Conservation (phyloP, 92 coral and sea anemone species). For the Palythoa caribaeorum region DNA sequence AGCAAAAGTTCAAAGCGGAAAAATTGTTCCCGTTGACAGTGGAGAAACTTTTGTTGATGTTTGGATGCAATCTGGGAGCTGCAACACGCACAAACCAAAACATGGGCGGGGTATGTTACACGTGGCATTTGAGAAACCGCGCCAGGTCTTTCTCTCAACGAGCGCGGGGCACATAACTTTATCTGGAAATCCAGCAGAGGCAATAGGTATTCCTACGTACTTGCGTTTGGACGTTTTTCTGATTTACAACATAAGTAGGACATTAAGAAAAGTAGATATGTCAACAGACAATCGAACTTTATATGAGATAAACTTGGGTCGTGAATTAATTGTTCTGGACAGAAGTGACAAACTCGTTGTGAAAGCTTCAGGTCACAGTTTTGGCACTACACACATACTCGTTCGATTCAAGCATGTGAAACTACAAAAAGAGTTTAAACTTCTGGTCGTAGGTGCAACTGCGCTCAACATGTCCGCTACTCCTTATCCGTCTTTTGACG, state of each 20-base stretch:
- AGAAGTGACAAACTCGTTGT: slow-evolving; percentile 14
- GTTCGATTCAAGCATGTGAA: slow-evolving; percentile 50
- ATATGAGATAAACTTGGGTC: slow-evolving; percentile 19
- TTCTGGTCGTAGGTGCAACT: slow-evolving; percentile 42
- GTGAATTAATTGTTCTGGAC: not conserved
- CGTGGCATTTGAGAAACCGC: slow-evolving; percentile 54
- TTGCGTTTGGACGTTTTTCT: slow-evolving; percentile 41
- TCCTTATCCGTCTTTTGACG: slow-evolving; percentile 51
- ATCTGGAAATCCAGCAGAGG: slow-evolving; percentile 53
- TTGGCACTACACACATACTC: slow-evolving; percentile 37
- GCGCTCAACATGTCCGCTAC: slow-evolving; percentile 35
- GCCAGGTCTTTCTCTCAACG: slow-evolving; percentile 1
- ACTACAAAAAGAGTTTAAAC: slow-evolving; percentile 5
- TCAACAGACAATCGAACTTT: slow-evolving; percentile 50
- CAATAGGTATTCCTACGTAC: slow-evolving; percentile 28
- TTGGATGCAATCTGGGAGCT: slow-evolving; percentile 56
- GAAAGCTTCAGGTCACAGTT: slow-evolving; percentile 45
- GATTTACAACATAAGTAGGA: slow-evolving; percentile 53
- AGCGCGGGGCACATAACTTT: slow-evolving; percentile 36
- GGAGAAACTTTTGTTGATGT: slow-evolving; percentile 39
- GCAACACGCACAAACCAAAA: slow-evolving; percentile 29
- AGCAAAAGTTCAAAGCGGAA: slow-evolving; percentile 25
- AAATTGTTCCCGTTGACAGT: slow-evolving; percentile 31
- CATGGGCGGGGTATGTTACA: slow-evolving; percentile 32
- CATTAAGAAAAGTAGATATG: slow-evolving; percentile 40